Conservation (phyloP, 2,797 vertebrate species). For the Aphelocoma californica region DNA sequence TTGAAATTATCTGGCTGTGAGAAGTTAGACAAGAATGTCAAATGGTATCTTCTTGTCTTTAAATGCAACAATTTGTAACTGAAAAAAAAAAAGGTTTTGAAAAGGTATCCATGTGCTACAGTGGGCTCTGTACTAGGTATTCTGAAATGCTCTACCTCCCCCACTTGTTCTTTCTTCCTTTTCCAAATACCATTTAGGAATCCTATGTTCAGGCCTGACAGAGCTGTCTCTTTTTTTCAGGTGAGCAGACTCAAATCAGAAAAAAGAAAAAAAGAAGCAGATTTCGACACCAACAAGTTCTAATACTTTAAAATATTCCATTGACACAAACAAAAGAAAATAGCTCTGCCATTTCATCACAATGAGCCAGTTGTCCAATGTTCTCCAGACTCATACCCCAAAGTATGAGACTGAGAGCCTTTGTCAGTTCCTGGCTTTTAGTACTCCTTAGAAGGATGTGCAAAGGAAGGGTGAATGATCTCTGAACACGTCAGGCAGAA, state of each 20-base stretch:
- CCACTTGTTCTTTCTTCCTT: background rate
- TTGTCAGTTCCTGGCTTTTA: background rate
- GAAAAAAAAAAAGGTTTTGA: background rate
- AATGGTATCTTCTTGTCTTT: background rate
- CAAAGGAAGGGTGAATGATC: background rate
- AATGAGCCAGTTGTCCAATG: background rate
- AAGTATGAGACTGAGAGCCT: background rate
- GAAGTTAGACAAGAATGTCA: background rate
- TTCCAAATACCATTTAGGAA: background rate
- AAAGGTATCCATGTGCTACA: background rate
- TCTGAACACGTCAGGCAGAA: background rate
- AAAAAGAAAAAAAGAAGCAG: background rate
- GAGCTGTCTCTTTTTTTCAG: background rate
- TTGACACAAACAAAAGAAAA: background rate
- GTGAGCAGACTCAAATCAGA: background rate
- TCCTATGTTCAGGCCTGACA: background rate
- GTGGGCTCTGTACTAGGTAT: background rate
- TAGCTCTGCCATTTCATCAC: accelerated
- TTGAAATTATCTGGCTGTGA: background rate
- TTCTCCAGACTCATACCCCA: background rate
- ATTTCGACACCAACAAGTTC: background rate
- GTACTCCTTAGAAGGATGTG: background rate
- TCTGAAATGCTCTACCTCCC: background rate
- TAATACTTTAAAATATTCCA: background rate
- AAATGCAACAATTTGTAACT: background rate